A percentile compares a stretch with the other conserved stretches of the same genome.
These are phyloP conservation scores for Dicaeum eximium DNA, from an alignment of 2,113 vertebrate species.

Conservation along the genomic window DNA sequence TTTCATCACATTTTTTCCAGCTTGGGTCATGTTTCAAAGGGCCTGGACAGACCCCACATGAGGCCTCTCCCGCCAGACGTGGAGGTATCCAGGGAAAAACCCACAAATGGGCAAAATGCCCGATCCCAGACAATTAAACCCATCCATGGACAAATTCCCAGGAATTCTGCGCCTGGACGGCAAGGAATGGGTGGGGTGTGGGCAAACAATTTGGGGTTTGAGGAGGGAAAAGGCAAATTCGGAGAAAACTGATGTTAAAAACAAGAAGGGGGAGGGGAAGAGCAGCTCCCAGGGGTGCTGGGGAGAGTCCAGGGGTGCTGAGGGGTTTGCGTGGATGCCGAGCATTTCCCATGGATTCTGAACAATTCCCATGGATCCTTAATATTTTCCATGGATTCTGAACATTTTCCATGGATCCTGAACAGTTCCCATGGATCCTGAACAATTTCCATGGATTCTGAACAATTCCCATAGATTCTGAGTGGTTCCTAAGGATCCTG, in stretches of 20 bases:
- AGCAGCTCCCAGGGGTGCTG: neutral
- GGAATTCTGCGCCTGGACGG: too few species aligned
- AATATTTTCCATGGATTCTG: rapidly evolving
- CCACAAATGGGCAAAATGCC: neutral
- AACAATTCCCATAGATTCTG: rapidly evolving
- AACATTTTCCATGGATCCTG: rapidly evolving
- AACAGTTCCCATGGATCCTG: rapidly evolving
- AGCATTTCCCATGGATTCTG: rapidly evolving
- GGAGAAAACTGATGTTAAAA: neutral
- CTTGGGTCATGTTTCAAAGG: neutral
- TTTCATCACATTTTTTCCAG: neutral
- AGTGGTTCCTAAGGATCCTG: rapidly evolving
- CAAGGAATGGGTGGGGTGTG: rapidly evolving
- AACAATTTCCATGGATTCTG: rapidly evolving
- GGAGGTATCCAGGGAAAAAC: neutral
- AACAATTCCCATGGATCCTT: rapidly evolving
- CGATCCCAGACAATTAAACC: rapidly evolving
- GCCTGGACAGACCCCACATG: too few species aligned
- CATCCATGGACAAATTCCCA: rapidly evolving
- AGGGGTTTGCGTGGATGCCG: rapidly evolving
- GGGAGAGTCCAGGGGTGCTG: neutral
- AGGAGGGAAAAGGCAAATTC: neutral
- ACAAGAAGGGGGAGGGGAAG: too few species aligned
- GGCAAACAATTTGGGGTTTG: rapidly evolving
- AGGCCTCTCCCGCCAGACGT: neutral